Conservation (phyloP, 2,888 invertebrate species). For the Willowsia nigromaculata region DNA sequence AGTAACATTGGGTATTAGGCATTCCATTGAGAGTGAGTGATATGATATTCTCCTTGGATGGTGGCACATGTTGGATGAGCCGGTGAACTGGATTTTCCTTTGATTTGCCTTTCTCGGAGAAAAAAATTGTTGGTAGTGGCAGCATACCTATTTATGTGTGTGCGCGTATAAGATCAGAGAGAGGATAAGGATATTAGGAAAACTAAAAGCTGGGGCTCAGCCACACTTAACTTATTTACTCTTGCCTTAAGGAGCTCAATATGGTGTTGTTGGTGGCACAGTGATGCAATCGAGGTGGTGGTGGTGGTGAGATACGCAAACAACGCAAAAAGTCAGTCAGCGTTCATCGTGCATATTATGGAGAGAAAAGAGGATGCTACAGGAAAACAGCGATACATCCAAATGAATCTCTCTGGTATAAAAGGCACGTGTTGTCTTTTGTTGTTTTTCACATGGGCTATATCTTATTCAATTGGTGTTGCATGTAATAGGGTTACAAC, state of each 20-base stretch:
- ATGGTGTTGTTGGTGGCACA: slow-evolving; percentile 24
- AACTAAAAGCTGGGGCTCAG: slow-evolving; percentile 31
- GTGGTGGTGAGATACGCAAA: slow-evolving; percentile 3
- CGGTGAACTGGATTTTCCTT: slow-evolving; percentile 51
- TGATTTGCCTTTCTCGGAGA: slow-evolving; percentile 35
- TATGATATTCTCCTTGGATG: neutral
- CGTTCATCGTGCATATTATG: neutral
- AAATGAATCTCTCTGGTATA: slow-evolving; percentile 50
- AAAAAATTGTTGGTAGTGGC: neutral
- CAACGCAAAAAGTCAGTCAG: neutral
- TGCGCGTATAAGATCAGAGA: neutral
- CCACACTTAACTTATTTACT: slow-evolving; percentile 57
- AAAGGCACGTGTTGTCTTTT: slow-evolving; percentile 55
- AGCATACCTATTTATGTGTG: neutral
- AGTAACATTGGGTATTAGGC: slow-evolving; percentile 46
- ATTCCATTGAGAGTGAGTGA: slow-evolving; percentile 48
- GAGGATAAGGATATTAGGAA: neutral
- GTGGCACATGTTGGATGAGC: slow-evolving; percentile 53
- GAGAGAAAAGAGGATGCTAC: neutral
- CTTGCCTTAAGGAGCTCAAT: slow-evolving; percentile 53
- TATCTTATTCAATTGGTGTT: slow-evolving; percentile 50
- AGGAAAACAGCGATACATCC: neutral
- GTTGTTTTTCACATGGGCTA: slow-evolving; percentile 40
- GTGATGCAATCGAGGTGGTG: neutral
- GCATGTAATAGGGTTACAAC: slow-evolving; percentile 37